Evolutionary conservation across 1,140 invertebrate species (phyloP).

Genomic region (Diplogasteroides magnus): DNA sequence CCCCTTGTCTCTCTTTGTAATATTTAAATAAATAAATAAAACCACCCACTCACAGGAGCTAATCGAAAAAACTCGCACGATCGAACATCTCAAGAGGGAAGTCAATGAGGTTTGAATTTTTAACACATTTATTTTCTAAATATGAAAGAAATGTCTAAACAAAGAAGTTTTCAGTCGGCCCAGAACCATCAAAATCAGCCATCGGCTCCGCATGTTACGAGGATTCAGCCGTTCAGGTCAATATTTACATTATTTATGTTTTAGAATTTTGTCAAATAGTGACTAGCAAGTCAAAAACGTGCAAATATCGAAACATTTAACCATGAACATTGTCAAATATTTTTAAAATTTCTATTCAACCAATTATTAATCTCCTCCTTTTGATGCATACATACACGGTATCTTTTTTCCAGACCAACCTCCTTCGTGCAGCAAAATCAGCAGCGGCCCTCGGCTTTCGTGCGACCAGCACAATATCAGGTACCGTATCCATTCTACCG

Average conservation of each 20-base stretch:
- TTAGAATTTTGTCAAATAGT: too few relatives aligned
- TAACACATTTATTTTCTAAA: too few relatives aligned
- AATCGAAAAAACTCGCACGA: constrained; percentile 26
- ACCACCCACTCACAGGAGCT: constrained; percentile 14
- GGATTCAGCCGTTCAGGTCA: too few relatives aligned
- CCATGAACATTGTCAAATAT: too few relatives aligned
- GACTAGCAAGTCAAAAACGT: constrained; percentile 1
- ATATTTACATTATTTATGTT: too few relatives aligned
- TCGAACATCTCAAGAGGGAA: constrained; percentile 30
- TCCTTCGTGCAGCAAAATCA: too few relatives aligned
- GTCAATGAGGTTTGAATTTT: neutral
- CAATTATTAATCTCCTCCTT: neutral
- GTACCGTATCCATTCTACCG: neutral
- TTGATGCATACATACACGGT: neutral
- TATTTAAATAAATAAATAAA: neutral
- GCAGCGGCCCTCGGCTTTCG: constrained; percentile 31
- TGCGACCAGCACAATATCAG: constrained; percentile 29
- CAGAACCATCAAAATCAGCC: too few relatives aligned
- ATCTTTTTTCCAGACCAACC: neutral
- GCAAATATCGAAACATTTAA: neutral
- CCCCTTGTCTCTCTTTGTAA: neutral
- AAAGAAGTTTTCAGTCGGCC: too few relatives aligned
- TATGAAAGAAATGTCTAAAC: too few relatives aligned
- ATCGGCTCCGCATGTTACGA: too few relatives aligned
- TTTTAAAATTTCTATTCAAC: constrained; percentile 4